Percentiles rank a stretch among this genome's conserved stretches.
Conservation (phyloP, 1,140 invertebrate genomes). For the Acromyrmex heyeri region DNA sequence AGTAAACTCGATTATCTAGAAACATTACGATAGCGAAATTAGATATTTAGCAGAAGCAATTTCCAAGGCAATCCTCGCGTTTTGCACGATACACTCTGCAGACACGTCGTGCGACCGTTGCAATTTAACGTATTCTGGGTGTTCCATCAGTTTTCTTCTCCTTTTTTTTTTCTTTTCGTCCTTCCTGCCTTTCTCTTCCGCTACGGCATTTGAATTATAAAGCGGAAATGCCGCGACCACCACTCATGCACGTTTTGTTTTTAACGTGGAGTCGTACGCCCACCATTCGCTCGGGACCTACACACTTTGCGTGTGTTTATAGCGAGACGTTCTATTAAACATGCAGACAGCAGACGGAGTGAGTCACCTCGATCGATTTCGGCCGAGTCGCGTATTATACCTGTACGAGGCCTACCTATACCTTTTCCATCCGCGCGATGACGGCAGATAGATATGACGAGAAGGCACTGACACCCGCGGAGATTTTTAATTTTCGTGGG, state of each 20-base stretch:
- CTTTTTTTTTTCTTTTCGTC: not conserved
- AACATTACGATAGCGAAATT: conserved; percentile 18
- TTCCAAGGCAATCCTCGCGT: conserved; percentile 3
- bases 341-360: conserved; percentile 30
- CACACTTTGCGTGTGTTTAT: conserved; percentile 28
- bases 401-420: conserved; percentile 17
- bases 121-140: conserved; percentile 40
- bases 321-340: conserved; percentile 43
- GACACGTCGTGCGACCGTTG: not conserved
- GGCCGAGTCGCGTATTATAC: conserved; percentile 32
- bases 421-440: conserved; percentile 18
- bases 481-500: conserved; percentile 54
- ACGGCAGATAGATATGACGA: not conserved
- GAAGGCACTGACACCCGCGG: conserved; percentile 3
- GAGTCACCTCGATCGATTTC: conserved; percentile 73
- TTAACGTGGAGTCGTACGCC: conserved; percentile 8
- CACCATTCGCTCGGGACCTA: not conserved
- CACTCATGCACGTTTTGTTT: conserved; percentile 25
- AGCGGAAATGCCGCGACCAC: conserved; percentile 45
- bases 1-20: not conserved
- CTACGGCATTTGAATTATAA: conserved; percentile 61
- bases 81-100: conserved; percentile 16
- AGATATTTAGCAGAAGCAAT: conserved; percentile 12
- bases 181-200: conserved; percentile 11
- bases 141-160: not conserved